A percentile compares a stretch with the other conserved stretches of the same genome.
These are phyloP conservation scores for Indicator maculatus DNA, from an alignment of 2,113 vertebrate species.

Conservation along the genomic window DNA sequence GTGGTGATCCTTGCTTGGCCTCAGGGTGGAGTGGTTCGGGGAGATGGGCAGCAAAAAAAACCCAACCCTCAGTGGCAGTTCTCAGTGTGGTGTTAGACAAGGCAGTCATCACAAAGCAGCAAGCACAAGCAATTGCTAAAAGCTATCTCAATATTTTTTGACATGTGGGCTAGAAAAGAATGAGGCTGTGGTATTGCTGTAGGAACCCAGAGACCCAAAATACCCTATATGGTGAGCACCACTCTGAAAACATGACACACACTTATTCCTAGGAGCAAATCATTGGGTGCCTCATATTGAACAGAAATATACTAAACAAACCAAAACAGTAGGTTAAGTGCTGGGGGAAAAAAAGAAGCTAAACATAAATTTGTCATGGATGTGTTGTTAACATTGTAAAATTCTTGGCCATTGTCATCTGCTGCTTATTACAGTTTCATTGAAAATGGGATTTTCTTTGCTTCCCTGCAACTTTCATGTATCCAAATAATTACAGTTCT, in stretches of 20 bases:
- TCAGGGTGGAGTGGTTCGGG: neutral
- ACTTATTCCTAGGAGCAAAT: neutral
- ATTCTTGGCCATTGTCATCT: conserved; percentile 24
- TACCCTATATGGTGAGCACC: neutral
- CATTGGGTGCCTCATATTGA: neutral
- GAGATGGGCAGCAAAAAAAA: neutral
- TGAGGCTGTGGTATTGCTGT: neutral
- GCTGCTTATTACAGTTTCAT: conserved; percentile 67
- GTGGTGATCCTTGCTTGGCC: accelerated
- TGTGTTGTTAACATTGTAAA: neutral
- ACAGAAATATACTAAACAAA: conserved; percentile 7
- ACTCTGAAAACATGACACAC: neutral
- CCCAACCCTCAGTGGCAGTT: neutral
- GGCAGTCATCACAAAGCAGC: neutral
- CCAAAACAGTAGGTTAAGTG: neutral
- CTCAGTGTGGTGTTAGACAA: neutral
- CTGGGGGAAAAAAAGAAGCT: conserved; percentile 21
- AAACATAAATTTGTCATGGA: conserved; percentile 24
- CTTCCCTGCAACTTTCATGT: conserved; percentile 62
- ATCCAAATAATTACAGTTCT: conserved; percentile 37
- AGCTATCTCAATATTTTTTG: neutral
- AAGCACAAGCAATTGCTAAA: neutral
- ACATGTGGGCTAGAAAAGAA: neutral
- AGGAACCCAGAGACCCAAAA: neutral
- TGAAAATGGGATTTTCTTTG: conserved; percentile 66